Conservation (phyloP, 2,797 vertebrate species). For the Melanotaenia boesemani region DNA sequence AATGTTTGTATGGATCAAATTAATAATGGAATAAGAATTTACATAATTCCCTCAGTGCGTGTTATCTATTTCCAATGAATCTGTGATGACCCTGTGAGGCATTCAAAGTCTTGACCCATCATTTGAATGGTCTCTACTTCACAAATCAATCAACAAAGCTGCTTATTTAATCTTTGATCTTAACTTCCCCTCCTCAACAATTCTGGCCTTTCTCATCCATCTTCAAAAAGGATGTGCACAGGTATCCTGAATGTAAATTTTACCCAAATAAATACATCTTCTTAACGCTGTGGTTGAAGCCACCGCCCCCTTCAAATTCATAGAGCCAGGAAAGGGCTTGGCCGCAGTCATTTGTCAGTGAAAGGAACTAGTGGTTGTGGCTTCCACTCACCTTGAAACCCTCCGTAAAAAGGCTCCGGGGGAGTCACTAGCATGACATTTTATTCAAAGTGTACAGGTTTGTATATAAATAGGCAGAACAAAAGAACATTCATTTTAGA, state of each 20-base stretch:
- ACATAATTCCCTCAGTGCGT: background rate
- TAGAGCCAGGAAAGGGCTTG: constrained; percentile 77
- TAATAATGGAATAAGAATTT: background rate
- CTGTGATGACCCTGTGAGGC: constrained; percentile 44
- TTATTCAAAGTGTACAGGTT: constrained; percentile 72
- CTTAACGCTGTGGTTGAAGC: constrained; percentile 77
- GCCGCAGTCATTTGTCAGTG: constrained; percentile 85
- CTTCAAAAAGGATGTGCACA: constrained; percentile 76
- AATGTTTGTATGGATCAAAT: background rate
- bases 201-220: constrained; percentile 67
- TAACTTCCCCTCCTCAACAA: constrained; percentile 78
- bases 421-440: constrained; percentile 69
- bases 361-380: constrained; percentile 84
- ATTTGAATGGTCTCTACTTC: constrained; percentile 78
- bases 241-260: constrained; percentile 84
- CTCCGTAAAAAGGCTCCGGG: constrained; percentile 60
- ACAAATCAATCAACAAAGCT: constrained; percentile 77
- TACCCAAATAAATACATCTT: constrained; percentile 78
- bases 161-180: constrained; percentile 69
- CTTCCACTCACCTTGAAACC: constrained; percentile 85
- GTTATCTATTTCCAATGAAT: constrained; percentile 1
- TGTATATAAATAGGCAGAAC: constrained; percentile 46
- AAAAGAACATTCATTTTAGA: constrained; percentile 31
- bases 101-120: constrained; percentile 49
- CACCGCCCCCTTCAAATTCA: constrained; percentile 69